Base-by-base conservation (phyloP, 2,888 invertebrate species). In the Tinea trinotella region DNA sequence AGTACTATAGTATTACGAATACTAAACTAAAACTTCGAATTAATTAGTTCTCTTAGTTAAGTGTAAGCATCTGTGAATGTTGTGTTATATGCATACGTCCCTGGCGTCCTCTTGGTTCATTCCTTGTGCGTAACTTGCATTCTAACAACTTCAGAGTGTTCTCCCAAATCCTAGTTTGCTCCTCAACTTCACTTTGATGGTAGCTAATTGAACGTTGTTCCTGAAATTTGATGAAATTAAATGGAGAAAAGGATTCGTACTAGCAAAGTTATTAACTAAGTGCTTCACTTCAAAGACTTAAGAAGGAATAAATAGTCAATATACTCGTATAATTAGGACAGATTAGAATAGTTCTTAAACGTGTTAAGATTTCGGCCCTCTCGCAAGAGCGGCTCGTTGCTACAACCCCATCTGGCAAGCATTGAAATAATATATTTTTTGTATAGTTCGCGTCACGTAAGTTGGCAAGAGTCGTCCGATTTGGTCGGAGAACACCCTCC, bases 51-150 rank as follows among this genome's bases (percentile, higher is more conserved):
- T 22, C 22, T 20, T 50, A 50, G 10, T n/a, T 50, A 15, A 50
- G 50, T 46, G 90, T 88, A 2, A 90, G 72, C 66, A 90, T 90
- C 66, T 90, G 90, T 1, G 89, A 87, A 55, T 89, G 89, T 60
- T 88, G 88, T 22, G 88, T 89, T 53, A 89, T 87, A 56, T 88
- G 89, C 64, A 90, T 83, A 53, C 88, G 87, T 1, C 87, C 90
- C 58, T 87, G 87, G 1, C 82, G 74, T 54, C 81, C 74, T 44
- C 83, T 82, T 1, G 81, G 85, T 58, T 87, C 85, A 58, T 75
- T 84, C 53, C 87, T 80, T 40, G 85, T 83, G 54, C 80, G 77
- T 67, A 88, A 73, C 67, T 90, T 90, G 58, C 87, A 87, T 15
- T 85, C 84, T 55, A 90, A 69, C 53, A 90, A 69, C 57, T 86